Conservation (phyloP, 2,797 vertebrate species). For the Cichlasoma orientale region DNA sequence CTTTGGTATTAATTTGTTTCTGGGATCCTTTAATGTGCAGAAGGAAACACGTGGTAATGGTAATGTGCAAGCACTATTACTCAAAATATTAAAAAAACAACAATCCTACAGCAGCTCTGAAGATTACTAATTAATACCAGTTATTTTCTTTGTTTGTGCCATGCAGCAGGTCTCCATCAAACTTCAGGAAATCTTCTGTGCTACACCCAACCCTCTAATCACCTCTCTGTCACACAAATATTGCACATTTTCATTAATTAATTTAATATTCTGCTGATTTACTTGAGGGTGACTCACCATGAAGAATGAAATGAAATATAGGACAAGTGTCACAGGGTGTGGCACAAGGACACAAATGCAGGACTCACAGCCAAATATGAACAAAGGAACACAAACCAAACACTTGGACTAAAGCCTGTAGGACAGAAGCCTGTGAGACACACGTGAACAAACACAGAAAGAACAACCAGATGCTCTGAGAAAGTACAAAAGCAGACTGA, state of each 20-base stretch:
- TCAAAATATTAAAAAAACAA: not conserved
- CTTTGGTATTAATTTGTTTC: not conserved
- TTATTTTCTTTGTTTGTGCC: not conserved
- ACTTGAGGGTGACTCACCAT: not conserved
- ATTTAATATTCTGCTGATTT: not conserved
- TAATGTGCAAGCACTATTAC: not conserved
- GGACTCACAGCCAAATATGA: not conserved
- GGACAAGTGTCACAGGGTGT: not conserved
- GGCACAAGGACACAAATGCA: not conserved
- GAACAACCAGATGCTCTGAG: no score
- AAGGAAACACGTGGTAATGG: not conserved
- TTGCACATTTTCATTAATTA: not conserved
- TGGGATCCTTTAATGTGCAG: not conserved
- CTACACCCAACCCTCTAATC: not conserved
- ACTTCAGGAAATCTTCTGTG: not conserved
- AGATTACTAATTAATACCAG: not conserved
- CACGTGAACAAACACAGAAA: not conserved
- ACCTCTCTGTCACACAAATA: no score
- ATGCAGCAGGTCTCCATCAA: not conserved
- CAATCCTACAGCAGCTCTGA: not conserved
- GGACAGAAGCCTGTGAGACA: no score
- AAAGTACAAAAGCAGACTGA: not conserved
- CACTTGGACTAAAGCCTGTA: no score
- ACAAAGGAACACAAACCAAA: not conserved
- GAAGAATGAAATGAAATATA: not conserved